These are phyloP conservation scores for Dicentrarchus labrax DNA, from an alignment of 2,113 vertebrate genomes.

Conservation along the genomic window DNA sequence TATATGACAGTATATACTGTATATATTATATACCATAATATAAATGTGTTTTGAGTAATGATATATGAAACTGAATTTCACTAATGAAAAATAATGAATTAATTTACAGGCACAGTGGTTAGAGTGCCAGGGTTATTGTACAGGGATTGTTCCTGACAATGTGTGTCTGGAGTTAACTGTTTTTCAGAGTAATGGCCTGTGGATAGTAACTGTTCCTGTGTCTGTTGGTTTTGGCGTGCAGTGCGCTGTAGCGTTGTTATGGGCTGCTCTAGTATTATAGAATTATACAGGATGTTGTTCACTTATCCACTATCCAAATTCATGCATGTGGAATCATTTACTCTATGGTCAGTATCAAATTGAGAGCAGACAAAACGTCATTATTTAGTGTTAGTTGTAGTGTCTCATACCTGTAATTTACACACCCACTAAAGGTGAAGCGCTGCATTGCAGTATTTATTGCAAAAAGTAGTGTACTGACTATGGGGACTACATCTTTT, in stretches of 20 bases:
- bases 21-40: too few species aligned
- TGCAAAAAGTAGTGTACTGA: background rate
- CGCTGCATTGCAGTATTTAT: background rate
- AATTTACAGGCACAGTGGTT: too few species aligned
- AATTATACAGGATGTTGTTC: background rate
- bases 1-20: too few species aligned
- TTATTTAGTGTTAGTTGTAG: background rate
- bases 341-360: background rate
- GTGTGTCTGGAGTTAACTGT: too few species aligned
- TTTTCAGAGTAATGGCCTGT: too few species aligned
- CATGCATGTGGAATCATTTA: background rate
- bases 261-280: background rate
- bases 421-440: background rate
- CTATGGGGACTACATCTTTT: background rate
- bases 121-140: too few species aligned
- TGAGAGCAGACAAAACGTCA: background rate
- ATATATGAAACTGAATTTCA: too few species aligned
- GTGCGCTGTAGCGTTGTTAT: background rate
- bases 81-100: too few species aligned
- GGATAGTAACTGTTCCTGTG: too few species aligned
- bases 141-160: too few species aligned
- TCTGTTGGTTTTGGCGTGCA: too few species aligned
- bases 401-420: background rate
- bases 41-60: too few species aligned
- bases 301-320: background rate